A percentile compares a stretch with the other conserved stretches of the same genome.
Evolutionary conservation across 1,140 invertebrate genomes (phyloP).

Genomic region (Drosophila sulfurigaster): DNA sequence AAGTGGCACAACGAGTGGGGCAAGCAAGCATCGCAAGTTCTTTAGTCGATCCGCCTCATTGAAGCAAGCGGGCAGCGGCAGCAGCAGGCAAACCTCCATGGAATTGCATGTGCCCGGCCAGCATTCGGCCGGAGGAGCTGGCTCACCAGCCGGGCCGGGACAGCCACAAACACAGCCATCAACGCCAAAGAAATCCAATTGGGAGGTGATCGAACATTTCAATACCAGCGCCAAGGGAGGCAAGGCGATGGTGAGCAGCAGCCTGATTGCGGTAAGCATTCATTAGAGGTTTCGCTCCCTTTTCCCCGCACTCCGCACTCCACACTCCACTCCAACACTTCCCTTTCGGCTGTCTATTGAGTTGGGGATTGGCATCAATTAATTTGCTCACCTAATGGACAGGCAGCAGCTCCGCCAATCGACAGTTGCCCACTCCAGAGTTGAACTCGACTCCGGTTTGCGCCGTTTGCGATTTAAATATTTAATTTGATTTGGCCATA

Average conservation of each 20-base stretch:
- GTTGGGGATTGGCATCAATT: slow-evolving; percentile 64
- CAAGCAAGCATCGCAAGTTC: slow-evolving; percentile 69
- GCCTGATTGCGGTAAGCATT: slow-evolving; percentile 86
- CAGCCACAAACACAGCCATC: slow-evolving; percentile 86
- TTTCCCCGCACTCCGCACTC: background rate
- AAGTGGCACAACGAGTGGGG: background rate
- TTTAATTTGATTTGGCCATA: slow-evolving; percentile 77
- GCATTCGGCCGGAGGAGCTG: slow-evolving; percentile 60
- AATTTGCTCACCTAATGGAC: slow-evolving; percentile 74
- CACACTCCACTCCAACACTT: too few species aligned
- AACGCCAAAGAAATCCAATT: slow-evolving; percentile 92
- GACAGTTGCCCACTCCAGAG: background rate
- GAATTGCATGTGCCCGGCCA: slow-evolving; percentile 80
- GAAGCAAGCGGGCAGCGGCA: slow-evolving; percentile 67
- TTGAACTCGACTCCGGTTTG: slow-evolving; percentile 1
- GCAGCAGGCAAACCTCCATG: slow-evolving; percentile 69
- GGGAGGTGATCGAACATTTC: slow-evolving; percentile 95
- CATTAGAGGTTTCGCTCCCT: slow-evolving; percentile 5
- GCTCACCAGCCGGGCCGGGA: slow-evolving; percentile 55
- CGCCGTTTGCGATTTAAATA: slow-evolving; percentile 64
- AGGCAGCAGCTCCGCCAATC: slow-evolving; percentile 5
- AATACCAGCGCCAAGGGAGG: slow-evolving; percentile 86
- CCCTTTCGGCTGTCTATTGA: background rate
- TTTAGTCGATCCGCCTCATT: slow-evolving; percentile 84
- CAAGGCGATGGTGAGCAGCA: slow-evolving; percentile 86